Evolutionary conservation across 64 coral and sea anemone genomes (phyloP), one percentile per base, ranked within the genome.

Genomic region (Hydrozoanthus tunicans): DNA sequence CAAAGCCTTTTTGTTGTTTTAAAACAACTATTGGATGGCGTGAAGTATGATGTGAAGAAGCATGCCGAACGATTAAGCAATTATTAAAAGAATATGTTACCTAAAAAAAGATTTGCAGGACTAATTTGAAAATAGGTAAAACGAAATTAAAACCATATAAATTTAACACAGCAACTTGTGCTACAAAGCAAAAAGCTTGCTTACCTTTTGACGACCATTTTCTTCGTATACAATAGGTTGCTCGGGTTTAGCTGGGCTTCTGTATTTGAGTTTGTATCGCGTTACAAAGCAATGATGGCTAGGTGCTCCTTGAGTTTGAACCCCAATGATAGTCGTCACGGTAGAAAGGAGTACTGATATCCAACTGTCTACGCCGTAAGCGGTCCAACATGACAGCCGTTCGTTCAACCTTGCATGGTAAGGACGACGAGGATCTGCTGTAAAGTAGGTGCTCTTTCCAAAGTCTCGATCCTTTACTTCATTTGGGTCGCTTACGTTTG

Each of bases 301-400:
- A 14, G 54, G 84, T 4, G 68, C 57, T 15, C 84, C 84, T 51
- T 88, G 84, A 1, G 69, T 88, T 5, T 67, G 53, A 9, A 88
- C 56, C 6, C 68, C 69, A 0, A 88, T 12, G 58, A 88, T 73
- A 17, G 68, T 73, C 54, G 73, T 69, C 55, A 61, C 2, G 0
- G 13, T 5, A 26, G 84, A 6, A 5, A 88, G 56, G 5, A 3
- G 15, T 3, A 88, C 24, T 62, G 20, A 51, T 88, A 88, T 88
- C 84, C 69, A 88, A 11, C 51, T 55, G 23, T 1, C 6, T 4
- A 4, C 4, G 25, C 23, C 84, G 3, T 51, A 13, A 17, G 84
- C 23, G 56, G 68, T 60, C 84, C 84, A 88, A 14, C 11, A 88
- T 43, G 32, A 43, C 32, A 43, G 0, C 2, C 20, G 57, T 56